phyloP scores from a whole-genome alignment of 2,888 invertebrate genomes.

The Pyrochroa serraticornis region DNA sequence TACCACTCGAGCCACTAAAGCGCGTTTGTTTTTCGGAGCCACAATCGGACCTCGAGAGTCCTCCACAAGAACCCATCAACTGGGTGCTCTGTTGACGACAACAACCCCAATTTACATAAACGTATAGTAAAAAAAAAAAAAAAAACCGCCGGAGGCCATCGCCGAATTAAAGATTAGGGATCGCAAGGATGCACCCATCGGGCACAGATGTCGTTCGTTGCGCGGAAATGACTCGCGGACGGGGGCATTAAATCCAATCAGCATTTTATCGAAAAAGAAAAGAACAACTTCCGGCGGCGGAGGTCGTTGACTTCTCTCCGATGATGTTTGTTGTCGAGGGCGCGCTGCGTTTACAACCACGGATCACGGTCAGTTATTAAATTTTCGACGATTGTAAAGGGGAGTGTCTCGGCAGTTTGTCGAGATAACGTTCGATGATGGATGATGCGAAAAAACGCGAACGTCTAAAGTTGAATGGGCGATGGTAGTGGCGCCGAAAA shows the following conservation, averaged over 20 bases:
- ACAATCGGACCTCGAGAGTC: too few relatives aligned
- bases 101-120: slow-evolving; percentile 5
- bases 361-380: too few relatives aligned
- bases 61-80: background rate
- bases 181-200: too few relatives aligned
- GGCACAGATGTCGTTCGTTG: slow-evolving; percentile 4
- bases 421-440: too few relatives aligned
- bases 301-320: slow-evolving; percentile 17
- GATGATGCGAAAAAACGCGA: too few relatives aligned
- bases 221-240: slow-evolving; percentile 10
- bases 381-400: too few relatives aligned
- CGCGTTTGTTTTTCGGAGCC: too few relatives aligned
- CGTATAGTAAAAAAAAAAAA: background rate
- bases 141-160: too few relatives aligned
- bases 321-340: slow-evolving; percentile 8
- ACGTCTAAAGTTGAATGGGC: background rate
- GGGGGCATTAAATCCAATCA: slow-evolving; percentile 14
- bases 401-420: too few relatives aligned
- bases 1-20: slow-evolving; percentile 5
- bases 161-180: too few relatives aligned
- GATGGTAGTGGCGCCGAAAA: slow-evolving; percentile 12
- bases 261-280: slow-evolving; percentile 18
- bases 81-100: background rate
- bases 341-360: background rate
- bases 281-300: slow-evolving; percentile 10